Conservation (phyloP, 2,888 invertebrate genomes). For the Phengaris arion region DNA sequence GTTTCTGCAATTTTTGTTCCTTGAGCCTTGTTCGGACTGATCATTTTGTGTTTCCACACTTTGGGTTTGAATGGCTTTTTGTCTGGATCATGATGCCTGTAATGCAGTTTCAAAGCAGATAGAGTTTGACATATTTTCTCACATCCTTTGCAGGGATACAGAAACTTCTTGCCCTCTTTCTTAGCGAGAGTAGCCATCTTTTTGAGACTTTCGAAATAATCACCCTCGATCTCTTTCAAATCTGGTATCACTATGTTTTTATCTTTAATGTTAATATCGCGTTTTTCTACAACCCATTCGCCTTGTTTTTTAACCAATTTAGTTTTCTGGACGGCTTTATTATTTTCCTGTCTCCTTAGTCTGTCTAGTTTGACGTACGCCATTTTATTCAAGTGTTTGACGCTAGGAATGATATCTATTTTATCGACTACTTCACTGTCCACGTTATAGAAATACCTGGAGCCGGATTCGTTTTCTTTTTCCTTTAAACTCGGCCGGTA, state of each 20-base stretch:
- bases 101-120: conserved; percentile 58
- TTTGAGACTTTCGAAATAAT: conserved; percentile 53
- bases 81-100: conserved; percentile 54
- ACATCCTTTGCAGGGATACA: conserved; percentile 61
- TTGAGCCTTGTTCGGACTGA: background rate
- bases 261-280: conserved; percentile 42
- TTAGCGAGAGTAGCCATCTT: conserved; percentile 51
- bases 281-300: conserved; percentile 60
- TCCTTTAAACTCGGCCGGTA: conserved; percentile 47
- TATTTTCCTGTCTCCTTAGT: conserved; percentile 46
- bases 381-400: conserved; percentile 56
- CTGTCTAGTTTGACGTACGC: conserved; percentile 55
- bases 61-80: conserved; percentile 58
- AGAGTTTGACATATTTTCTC: conserved; percentile 60
- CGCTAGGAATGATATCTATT: conserved; percentile 62
- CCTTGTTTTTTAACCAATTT: conserved; percentile 56
- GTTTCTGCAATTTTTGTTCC: background rate
- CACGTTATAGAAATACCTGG: conserved; percentile 53
- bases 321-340: conserved; percentile 48
- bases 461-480: conserved; percentile 41
- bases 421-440: conserved; percentile 42
- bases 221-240: conserved; percentile 38
- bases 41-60: conserved; percentile 54
- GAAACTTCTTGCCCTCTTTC: conserved; percentile 50
- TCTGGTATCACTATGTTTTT: conserved; percentile 35